A percentile compares a stretch with the other conserved stretches of the same genome.
These are phyloP conservation scores for Oreocharis arfaki DNA, from an alignment of 2,113 vertebrate species.

Conservation along the genomic window DNA sequence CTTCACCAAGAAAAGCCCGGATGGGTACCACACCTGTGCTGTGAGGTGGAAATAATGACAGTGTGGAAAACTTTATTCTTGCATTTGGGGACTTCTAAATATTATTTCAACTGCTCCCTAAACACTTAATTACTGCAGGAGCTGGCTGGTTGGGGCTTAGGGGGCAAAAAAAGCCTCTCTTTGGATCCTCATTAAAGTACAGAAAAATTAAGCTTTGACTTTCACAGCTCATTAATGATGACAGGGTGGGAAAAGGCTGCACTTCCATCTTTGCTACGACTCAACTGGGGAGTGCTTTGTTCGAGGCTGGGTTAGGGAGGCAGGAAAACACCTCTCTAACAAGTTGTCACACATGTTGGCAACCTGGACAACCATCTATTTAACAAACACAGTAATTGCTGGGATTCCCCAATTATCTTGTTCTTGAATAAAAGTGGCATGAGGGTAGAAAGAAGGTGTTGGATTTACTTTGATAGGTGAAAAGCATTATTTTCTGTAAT, in stretches of 20 bases:
- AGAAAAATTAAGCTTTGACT: slow-evolving; percentile 51
- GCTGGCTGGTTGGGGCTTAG: slow-evolving; percentile 17
- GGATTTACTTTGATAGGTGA: not conserved
- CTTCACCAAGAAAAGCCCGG: not conserved
- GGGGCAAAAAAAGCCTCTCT: slow-evolving; percentile 15
- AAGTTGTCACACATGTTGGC: not conserved
- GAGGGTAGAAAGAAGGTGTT: not conserved
- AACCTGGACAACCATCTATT: not conserved
- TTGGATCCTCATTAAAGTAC: slow-evolving; percentile 39
- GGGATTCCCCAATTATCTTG: not conserved
- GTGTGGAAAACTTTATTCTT: not conserved
- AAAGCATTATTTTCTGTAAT: not conserved
- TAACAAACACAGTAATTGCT: not conserved
- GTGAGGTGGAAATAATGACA: not conserved
- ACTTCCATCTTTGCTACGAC: slow-evolving; percentile 4
- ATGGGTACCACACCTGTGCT: not conserved
- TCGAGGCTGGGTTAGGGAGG: not conserved
- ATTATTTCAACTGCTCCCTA: slow-evolving; percentile 23
- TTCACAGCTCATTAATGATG: slow-evolving; percentile 56
- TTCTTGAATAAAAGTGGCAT: not conserved
- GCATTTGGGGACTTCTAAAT: slow-evolving; percentile 19
- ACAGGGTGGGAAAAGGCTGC: slow-evolving; percentile 33
- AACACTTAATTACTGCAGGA: slow-evolving; percentile 33
- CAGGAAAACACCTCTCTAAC: not conserved
- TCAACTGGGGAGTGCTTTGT: not conserved